Conservation (phyloP, 2,888 invertebrate genomes). For the Erebia epiphron region DNA sequence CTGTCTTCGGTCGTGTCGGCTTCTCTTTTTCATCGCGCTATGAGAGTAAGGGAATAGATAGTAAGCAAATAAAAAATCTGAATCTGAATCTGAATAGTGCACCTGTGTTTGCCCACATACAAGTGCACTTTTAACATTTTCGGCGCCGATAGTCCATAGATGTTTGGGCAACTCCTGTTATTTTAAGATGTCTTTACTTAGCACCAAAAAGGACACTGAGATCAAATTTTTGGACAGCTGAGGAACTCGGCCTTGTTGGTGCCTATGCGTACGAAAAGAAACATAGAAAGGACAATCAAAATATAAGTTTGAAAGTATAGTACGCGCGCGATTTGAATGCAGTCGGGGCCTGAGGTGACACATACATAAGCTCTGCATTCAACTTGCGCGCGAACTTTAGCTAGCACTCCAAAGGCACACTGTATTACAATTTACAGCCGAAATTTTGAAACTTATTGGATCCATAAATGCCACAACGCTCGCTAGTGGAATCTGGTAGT, state of each 20-base stretch:
- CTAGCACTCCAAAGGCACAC: conserved; percentile 83
- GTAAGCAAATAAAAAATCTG: no score
- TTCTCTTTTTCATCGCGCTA: no score
- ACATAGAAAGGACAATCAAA: conserved; percentile 81
- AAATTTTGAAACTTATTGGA: conserved; percentile 84
- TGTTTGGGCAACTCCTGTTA: no score
- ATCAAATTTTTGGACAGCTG: conserved; percentile 91
- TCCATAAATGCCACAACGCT: conserved; percentile 86
- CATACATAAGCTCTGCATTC: no score
- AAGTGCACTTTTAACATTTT: no score
- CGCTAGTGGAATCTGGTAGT: conserved; percentile 74
- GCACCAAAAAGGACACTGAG: conserved; percentile 88
- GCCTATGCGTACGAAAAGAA: conserved; percentile 84
- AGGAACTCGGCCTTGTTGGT: conserved; percentile 89
- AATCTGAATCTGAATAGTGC: no score
- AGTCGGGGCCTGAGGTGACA: no score
- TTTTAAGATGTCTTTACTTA: conserved; percentile 84
- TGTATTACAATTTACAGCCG: conserved; percentile 80
- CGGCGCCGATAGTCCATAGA: no score
- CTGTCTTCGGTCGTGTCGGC: no score
- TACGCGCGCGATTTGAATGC: no score
- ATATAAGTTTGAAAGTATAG: conserved; percentile 85
- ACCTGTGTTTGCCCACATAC: no score
- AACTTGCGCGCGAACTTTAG: conserved; percentile 51
- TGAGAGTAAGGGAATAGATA: no score